phyloP scores from a whole-genome alignment of 1,140 invertebrate genomes.

The Brachionus plicatilis region DNA sequence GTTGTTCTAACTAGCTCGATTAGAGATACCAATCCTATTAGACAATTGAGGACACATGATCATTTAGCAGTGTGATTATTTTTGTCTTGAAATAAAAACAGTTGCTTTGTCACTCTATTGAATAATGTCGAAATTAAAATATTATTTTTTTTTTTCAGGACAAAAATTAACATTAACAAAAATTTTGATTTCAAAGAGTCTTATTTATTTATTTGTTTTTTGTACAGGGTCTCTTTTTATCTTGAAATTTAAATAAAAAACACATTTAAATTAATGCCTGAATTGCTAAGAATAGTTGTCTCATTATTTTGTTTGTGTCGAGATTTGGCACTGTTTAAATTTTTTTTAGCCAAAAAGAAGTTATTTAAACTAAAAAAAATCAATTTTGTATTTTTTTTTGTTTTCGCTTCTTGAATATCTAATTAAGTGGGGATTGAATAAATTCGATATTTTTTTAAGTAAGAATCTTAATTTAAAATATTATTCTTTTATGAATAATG shows the following conservation, averaged over 20 bases:
- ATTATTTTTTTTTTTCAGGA: no score
- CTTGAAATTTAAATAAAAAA: background rate
- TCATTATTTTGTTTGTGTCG: background rate
- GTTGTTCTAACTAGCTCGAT: background rate
- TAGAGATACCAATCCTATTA: background rate
- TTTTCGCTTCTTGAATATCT: background rate
- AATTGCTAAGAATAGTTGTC: background rate
- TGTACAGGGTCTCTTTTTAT: background rate
- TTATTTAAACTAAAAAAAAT: background rate
- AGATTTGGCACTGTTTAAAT: background rate
- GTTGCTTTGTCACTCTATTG: background rate
- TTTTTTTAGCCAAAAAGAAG: background rate
- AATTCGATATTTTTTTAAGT: background rate
- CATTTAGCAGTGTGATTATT: background rate
- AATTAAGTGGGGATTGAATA: background rate
- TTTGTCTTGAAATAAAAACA: background rate
- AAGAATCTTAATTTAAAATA: background rate
- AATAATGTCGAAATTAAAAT: background rate
- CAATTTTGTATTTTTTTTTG: background rate
- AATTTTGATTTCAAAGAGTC: background rate
- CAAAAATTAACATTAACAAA: background rate
- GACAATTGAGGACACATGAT: background rate
- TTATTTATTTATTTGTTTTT: no score
- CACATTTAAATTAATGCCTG: background rate
- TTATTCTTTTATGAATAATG: background rate